Evolutionary conservation across 2,113 vertebrate species (phyloP).

Genomic region (Macrotis lagotis): DNA sequence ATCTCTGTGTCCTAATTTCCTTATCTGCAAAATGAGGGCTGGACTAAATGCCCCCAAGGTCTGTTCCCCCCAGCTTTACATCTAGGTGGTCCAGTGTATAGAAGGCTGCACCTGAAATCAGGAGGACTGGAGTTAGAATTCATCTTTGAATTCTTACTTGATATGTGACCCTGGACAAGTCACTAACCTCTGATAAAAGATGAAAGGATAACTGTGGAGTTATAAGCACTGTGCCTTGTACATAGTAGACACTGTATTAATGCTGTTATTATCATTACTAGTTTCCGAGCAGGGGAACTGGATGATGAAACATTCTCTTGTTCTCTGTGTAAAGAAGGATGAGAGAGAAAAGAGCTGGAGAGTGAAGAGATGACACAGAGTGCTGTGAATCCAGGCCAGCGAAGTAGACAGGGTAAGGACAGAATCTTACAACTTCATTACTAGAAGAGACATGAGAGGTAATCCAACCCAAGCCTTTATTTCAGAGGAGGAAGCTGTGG

Average conservation of each 20-base stretch:
- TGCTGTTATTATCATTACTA: background rate
- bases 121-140: background rate
- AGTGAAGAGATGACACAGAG: background rate
- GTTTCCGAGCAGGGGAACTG: background rate
- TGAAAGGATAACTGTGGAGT: too few relatives aligned
- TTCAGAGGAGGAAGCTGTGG: too few relatives aligned
- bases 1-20: background rate
- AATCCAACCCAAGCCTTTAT: too few relatives aligned
- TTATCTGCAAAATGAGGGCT: background rate
- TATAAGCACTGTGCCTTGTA: background rate
- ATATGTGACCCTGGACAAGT: background rate
- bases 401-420: background rate
- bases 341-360: background rate
- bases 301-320: background rate
- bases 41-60: background rate
- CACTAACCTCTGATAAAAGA: too few relatives aligned
- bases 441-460: too few relatives aligned
- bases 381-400: background rate
- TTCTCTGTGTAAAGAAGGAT: background rate
- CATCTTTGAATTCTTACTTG: background rate
- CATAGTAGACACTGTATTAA: background rate
- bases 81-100: background rate
- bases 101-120: background rate
- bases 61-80: background rate
- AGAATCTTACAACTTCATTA: background rate